Base-by-base conservation (phyloP, 2,113 vertebrate species). In the Acinonyx jubatus region DNA sequence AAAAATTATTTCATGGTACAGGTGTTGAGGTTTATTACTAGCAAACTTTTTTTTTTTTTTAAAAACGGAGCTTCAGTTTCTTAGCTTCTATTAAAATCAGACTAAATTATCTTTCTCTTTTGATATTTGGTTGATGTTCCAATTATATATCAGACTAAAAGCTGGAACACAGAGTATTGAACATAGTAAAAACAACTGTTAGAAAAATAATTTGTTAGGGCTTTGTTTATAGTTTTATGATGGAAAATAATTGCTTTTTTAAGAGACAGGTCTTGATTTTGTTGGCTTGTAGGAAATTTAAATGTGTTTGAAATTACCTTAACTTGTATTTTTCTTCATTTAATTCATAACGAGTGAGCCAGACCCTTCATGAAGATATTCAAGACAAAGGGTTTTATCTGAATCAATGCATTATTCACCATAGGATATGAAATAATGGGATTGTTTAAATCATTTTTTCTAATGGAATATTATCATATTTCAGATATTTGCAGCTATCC, bases 81-180 rank as follows among this genome's bases (percentile, higher is more conserved):
- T 79, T 97, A 94, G 65, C 16, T 80, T 91, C 81, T 96, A 12
- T 84, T 96, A 79, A 91, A 96, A 68, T 91, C 29, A 63, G 63
- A 69, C 38, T 33, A 74, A 87, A 63, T 80, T 85, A 66, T 45
- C 66, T 8, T 91, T 91, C 63, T 81, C n/a, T 89, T 91, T 94
- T 93, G 45, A 36, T 73, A 82, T 38, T 89, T 94, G 84, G 85
- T 97, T 91, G 78, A 90, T 73, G 8, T 84, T 93, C 23, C 33
- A 88, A 38, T 88, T 88, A 91, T 57, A 31, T 96, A 33, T 82
- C 69, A 57, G 48, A 45, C 69, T 91, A 52, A 96, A 74, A 76
- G 55, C 45, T 93, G 29, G 57, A 66, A 13, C 74, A 94, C 48
- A 84, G 80, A 74, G 9, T 80, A 94, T 85, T 96, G 79, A 94